Evolutionary conservation across 1,140 invertebrate species (phyloP).

Genomic region (Aphidius gifuensis): DNA sequence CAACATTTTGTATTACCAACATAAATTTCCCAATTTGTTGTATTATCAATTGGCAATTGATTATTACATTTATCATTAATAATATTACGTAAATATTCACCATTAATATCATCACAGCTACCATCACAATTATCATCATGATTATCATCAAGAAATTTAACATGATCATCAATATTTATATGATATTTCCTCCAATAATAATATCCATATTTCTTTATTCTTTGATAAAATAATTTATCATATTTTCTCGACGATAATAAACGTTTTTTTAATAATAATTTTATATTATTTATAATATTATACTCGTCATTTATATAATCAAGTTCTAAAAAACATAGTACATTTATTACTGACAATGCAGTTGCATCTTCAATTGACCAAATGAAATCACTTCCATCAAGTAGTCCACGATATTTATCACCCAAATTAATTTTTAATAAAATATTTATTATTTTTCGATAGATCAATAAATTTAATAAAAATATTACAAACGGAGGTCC

Average conservation of each 20-base stretch:
- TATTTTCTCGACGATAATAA: conserved; percentile 25
- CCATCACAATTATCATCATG: conserved; percentile 29
- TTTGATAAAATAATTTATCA: conserved; percentile 51
- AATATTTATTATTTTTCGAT: conserved; percentile 22
- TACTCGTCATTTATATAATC: conserved; percentile 18
- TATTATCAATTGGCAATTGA: conserved; percentile 49
- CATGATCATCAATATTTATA: conserved; percentile 42
- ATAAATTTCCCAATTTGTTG: conserved; percentile 55
- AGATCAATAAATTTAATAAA: conserved; percentile 20
- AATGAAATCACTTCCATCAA: conserved; percentile 55
- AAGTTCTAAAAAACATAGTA: conserved; percentile 50
- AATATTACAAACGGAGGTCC: conserved; percentile 18
- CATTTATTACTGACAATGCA: conserved; percentile 50
- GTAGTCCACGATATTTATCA: conserved; percentile 47
- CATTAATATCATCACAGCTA: conserved; percentile 31
- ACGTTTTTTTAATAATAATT: conserved; percentile 30
- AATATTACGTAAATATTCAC: conserved; percentile 40
- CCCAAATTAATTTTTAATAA: conserved; percentile 25
- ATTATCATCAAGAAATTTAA: conserved; percentile 44
- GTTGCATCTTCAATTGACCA: conserved; percentile 55
- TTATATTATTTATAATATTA: conserved; percentile 31
- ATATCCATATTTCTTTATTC: conserved; percentile 53
- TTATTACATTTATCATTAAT: conserved; percentile 46
- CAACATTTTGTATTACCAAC: conserved; percentile 41
- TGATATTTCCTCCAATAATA: conserved; percentile 52